Evolutionary conservation across 2,888 invertebrate species (phyloP), one percentile per base, ranked within the genome.

Genomic region (Nemotelus nigrinus): DNA sequence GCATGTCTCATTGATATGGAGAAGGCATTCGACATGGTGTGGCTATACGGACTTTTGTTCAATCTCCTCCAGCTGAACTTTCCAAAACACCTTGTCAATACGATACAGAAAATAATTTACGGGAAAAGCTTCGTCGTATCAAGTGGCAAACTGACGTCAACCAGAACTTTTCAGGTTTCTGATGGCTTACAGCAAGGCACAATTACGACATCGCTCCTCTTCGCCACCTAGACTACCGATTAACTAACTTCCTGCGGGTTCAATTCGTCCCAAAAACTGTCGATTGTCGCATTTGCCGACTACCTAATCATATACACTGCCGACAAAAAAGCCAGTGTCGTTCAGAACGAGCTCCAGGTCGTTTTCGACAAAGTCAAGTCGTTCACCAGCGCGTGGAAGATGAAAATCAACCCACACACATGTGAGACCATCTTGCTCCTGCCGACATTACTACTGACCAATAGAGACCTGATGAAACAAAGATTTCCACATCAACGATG

Each of bases 41-140:
- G 81, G 80, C 60, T 77, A 0, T 80, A 81, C 5, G 82, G 81
- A 2, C 55, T 83, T 10, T 79, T 82, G 4, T 81, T 45, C 55
- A 81, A 80, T 77, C 47, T 81, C 50, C 44, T 79, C 1, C 77
- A 80, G 67, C 79, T 80, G 68, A 43, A 77, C 2, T 81, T 82
- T 39, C 80, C 81, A 0, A 77, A 8, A 41, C 74, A 81, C 44
- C 10, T 81, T 10, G 80, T 80, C 8, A 81, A 81, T 79, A 77
- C 81, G 4, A 80, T 82, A 7, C 3, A 60, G 6, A 48, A 43
- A 3, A 48, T 63, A 50, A n/a, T 75, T 1, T 39, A 64, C 1
- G 50, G 39, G 0, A 64, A 75, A 75, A 43, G 7, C 4, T 60
- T 60, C 25, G 39, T 50, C 6, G 2, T 50, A 53, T 1, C 1